phyloP scores from a whole-genome alignment of 2,113 vertebrate genomes.

The Peromyscus leucopus region DNA sequence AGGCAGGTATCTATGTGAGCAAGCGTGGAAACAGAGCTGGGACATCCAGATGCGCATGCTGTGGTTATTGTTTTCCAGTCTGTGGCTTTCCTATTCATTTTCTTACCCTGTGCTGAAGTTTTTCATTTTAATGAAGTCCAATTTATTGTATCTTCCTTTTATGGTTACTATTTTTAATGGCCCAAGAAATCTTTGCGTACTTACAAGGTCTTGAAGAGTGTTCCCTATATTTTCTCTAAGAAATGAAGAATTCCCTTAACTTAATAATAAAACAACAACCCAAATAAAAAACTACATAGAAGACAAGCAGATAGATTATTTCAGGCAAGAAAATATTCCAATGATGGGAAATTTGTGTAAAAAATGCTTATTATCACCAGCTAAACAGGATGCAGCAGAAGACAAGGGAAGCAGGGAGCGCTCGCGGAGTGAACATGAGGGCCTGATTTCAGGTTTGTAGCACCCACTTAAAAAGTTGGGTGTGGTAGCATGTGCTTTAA shows the following conservation, averaged over 20 bases:
- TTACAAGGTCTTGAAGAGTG: background rate
- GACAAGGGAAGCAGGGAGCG: background rate
- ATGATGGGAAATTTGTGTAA: background rate
- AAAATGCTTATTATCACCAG: background rate
- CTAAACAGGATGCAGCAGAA: background rate
- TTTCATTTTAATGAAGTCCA: slow-evolving; percentile 5
- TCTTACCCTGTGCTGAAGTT: background rate
- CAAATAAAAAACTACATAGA: background rate
- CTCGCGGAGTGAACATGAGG: background rate
- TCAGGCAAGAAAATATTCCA: background rate
- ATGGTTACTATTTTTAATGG: slow-evolving; percentile 1
- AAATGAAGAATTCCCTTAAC: slow-evolving; percentile 29
- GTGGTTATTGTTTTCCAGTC: background rate
- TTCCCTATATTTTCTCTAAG: slow-evolving; percentile 5
- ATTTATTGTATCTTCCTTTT: slow-evolving; percentile 5
- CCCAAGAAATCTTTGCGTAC: background rate
- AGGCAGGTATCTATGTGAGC: fast-evolving
- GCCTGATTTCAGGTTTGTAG: background rate
- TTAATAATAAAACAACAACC: slow-evolving; percentile 22
- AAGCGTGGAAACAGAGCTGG: too few species aligned
- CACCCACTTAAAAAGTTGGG: background rate
- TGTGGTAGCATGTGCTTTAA: background rate
- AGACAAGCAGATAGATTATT: background rate
- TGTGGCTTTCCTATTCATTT: background rate
- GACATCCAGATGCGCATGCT: fast-evolving